phyloP scores from a whole-genome alignment of 2,113 vertebrate species.

The Himantopus leucocephalus region DNA sequence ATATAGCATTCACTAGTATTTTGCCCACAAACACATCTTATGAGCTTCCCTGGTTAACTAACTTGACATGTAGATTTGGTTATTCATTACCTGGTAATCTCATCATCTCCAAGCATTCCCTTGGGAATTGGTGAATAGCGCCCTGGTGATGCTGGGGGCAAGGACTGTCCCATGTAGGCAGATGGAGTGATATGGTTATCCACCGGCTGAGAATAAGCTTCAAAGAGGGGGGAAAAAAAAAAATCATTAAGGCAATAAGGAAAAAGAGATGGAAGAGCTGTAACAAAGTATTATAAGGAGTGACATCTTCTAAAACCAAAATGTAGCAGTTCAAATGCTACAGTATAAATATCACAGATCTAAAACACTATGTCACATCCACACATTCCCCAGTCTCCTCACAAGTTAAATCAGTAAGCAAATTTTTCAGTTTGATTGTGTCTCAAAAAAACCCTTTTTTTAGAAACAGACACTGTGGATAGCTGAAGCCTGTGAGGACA shows the following conservation, averaged over 20 bases:
- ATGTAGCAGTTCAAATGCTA: neutral
- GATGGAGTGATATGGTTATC: slow-evolving; percentile 92
- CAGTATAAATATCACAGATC: neutral
- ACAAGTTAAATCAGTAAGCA: neutral
- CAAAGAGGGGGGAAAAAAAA: slow-evolving; percentile 8
- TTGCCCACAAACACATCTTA: neutral
- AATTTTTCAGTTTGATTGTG: neutral
- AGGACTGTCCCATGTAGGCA: slow-evolving; percentile 81
- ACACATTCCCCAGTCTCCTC: neutral
- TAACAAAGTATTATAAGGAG: neutral
- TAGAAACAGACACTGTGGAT: neutral
- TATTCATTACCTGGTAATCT: slow-evolving; percentile 84
- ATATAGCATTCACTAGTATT: neutral
- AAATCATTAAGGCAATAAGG: neutral
- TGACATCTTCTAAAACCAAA: neutral
- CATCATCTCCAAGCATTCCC: slow-evolving; percentile 87
- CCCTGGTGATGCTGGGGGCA: slow-evolving; percentile 81
- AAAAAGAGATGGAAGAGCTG: neutral
- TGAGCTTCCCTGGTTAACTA: neutral
- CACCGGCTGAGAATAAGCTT: slow-evolving; percentile 88
- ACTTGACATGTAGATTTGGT: neutral
- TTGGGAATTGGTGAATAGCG: slow-evolving; percentile 89
- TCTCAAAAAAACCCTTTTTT: neutral
- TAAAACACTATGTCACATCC: neutral
- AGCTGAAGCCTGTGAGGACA: neutral